Conservation (phyloP, 2,113 vertebrate genomes). For the Taurulus bubalis region DNA sequence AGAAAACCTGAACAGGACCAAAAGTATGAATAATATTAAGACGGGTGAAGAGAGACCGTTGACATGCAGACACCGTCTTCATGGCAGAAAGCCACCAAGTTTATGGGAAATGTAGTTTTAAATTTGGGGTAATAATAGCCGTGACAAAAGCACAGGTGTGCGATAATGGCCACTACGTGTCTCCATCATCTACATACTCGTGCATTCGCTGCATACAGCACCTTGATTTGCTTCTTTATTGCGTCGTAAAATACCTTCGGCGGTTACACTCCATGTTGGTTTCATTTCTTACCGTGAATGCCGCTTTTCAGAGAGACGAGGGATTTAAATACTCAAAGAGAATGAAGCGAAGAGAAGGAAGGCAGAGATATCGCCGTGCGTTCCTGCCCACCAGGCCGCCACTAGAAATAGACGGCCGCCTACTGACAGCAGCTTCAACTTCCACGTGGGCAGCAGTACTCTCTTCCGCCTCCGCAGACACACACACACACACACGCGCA, state of each 20-base stretch:
- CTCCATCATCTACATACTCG: too few relatives aligned
- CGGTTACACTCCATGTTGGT: conserved; percentile 19
- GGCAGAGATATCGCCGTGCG: conserved; percentile 31
- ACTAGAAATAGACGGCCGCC: conserved; percentile 82
- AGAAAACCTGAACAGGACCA: neutral
- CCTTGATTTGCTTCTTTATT: conserved; percentile 20
- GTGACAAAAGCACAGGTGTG: neutral
- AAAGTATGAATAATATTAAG: neutral
- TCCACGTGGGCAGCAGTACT: conserved; percentile 71
- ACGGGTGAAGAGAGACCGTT: neutral
- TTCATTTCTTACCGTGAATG: conserved; percentile 5
- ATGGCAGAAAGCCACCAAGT: neutral
- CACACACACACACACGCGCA: conserved; percentile 19
- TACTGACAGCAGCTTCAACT: conserved; percentile 72
- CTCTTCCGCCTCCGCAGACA: conserved; percentile 64
- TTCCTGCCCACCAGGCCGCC: conserved; percentile 70
- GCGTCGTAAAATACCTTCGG: neutral
- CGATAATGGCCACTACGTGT: neutral
- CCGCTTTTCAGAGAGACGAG: neutral
- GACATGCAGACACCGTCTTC: neutral
- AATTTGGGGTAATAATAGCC: neutral
- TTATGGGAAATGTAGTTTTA: neutral
- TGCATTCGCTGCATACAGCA: neutral
- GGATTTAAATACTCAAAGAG: conserved; percentile 41
- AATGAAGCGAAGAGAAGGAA: conserved; percentile 44